Base-by-base conservation (phyloP, 2,888 invertebrate genomes). In the Apotomis turbidana region DNA sequence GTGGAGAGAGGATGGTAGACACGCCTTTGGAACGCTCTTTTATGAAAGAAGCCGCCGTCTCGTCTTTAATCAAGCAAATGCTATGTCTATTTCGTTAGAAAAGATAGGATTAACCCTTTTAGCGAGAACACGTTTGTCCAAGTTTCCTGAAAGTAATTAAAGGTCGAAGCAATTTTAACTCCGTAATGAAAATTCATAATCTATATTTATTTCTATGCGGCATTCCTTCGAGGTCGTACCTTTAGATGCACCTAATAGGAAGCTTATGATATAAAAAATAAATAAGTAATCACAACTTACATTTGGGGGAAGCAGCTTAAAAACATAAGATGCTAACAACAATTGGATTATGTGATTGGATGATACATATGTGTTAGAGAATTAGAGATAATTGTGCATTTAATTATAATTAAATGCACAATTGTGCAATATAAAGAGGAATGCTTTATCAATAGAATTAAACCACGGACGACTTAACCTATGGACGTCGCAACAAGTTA, bases 121-220 rank as follows among this genome's bases (percentile, higher is more conserved):
- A 78, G 81, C 77, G 81, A 82, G 81, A 83, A 81, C 85, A 85
- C 85, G 85, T 85, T 88, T 87, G 83, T 85, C 86, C 83, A 89
- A 89, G 85, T 89, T 87, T 87, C 83, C 83, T 83, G 84, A 88
- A 89, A 88, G 88, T 88, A 89, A 89, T 90, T 88, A 89, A 88
- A 86, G 87, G 86, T 87, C 27, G 83, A 86, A 85, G 84, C 84
- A 87, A 86, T 89, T 89, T 85, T 81, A 86, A 87, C 87, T 87
- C 83, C 76, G 81, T 81, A 85, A 86, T 85, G 82, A 86, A 88
- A 88, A 85, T 87, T 87, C 84, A 87, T 87, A 86, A 85, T 87
- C 83, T 86, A 85, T 85, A 87, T 87, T 85, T 85, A 49, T 49
- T 6, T 3, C 9, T 49, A 49, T 49, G 49, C 9, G 49, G 49